These are phyloP conservation scores for Notospermus geniculatus DNA, from an alignment of 1,140 invertebrate species.

Conservation along the genomic window DNA sequence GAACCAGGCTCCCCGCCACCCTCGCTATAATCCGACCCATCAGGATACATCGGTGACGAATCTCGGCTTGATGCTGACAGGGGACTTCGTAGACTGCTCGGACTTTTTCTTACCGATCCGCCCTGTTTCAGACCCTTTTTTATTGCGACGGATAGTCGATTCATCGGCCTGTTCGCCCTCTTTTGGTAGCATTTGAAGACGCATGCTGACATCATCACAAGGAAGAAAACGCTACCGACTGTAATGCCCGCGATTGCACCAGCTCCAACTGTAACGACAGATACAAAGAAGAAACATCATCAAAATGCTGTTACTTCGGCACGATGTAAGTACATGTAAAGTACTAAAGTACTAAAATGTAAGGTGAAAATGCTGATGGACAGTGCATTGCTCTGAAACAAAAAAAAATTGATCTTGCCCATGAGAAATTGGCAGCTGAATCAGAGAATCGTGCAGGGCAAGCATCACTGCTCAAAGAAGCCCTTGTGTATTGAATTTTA, in stretches of 20 bases:
- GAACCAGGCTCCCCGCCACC: conserved; percentile 8
- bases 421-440: no score
- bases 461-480: no score
- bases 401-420: no score
- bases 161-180: conserved; percentile 39
- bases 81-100: conserved; percentile 26
- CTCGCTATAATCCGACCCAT: conserved; percentile 24
- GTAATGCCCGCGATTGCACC: conserved; percentile 37
- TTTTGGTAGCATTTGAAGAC: conserved; percentile 48
- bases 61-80: conserved; percentile 46
- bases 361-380: no score
- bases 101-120: conserved; percentile 33
- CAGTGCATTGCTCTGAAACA: no score
- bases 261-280: conserved; percentile 36
- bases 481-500: no score
- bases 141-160: conserved; percentile 49
- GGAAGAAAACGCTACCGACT: conserved; percentile 34
- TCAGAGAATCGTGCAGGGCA: no score
- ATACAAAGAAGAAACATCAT: conserved; percentile 16
- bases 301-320: no score
- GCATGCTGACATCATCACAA: conserved; percentile 33
- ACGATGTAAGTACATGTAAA: no score
- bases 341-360: no score
- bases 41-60: conserved; percentile 36
- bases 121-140: conserved; percentile 51